Evolutionary conservation across 2,888 invertebrate genomes (phyloP), one percentile per base, ranked within the genome.

Genomic region (Melipona beecheii): DNA sequence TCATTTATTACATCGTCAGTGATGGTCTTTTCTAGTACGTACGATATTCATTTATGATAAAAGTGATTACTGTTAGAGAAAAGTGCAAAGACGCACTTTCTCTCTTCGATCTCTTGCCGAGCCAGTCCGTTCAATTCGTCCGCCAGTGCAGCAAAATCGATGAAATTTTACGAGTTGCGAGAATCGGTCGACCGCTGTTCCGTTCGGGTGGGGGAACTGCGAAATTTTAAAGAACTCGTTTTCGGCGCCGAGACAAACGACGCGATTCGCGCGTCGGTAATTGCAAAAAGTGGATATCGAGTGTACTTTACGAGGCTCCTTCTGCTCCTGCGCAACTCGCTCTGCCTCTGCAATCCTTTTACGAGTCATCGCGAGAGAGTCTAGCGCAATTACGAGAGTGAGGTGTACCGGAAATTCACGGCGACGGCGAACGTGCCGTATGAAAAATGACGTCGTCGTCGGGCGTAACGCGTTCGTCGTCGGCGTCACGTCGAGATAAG

Each of bases 371-470:
- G n/a, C n/a, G 19, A n/a, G n/a, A n/a, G n/a, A 54, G 11, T n/a
- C 4, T 21, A 6, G 24, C 54, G 43, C 54, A 74, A 54, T 77
- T 62, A 64, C 21, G 52, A 17, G 43, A 77, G 21, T n/a, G 21
- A 15, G 4, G 21, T 58, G 17, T 36, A 43, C 13, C 27, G 21
- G 24, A 49, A 36, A 81, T 77, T 58, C 52, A 64, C 64, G 62
- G 5, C 54, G 19, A 24, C 9, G 54, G 31, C 31, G 4, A 71
- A 56, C 19, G 72, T 68, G n/a, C 56, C 62, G 43, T 60, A 68
- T 86, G 79, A 86, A 81, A 86, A 86, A 86, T 80, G 80, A 78
- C 31, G 74, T 79, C 60, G 73, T 31, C 74, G 73, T 82, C 54
- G 43, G 43, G 75, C 43, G 74, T 62, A 75, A 66, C 71, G 76